A percentile compares a stretch with the other conserved stretches of the same genome.
These are phyloP conservation scores for Grallaria varia DNA, from an alignment of 2,113 vertebrate genomes.

Conservation along the genomic window DNA sequence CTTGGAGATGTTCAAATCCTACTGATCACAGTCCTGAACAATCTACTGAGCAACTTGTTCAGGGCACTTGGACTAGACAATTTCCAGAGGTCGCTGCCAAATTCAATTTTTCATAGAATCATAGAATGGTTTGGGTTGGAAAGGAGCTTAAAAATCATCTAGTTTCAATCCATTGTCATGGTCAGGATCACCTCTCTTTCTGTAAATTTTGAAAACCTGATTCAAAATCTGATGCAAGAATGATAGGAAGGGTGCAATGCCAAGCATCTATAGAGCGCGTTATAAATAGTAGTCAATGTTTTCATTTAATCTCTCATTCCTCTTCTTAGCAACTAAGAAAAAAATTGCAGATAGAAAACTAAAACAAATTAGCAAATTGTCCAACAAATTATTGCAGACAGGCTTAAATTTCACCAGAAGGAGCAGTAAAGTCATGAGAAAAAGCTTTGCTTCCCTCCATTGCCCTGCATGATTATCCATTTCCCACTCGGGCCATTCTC, in stretches of 20 bases:
- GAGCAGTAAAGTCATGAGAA: neutral
- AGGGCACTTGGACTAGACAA: neutral
- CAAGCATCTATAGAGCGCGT: neutral
- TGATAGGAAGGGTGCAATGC: neutral
- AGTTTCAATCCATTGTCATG: neutral
- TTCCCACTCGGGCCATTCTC: neutral
- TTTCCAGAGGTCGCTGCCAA: neutral
- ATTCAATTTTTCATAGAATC: neutral
- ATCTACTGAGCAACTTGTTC: neutral
- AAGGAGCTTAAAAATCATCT: neutral
- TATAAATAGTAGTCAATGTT: neutral
- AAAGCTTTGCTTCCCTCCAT: neutral
- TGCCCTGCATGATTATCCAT: fast-evolving
- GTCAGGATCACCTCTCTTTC: neutral
- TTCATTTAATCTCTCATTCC: neutral
- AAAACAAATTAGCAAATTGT: neutral
- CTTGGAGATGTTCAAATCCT: neutral
- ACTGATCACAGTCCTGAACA: neutral
- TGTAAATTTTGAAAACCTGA: neutral
- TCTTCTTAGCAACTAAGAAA: neutral
- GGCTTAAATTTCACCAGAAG: neutral
- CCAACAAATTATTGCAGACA: neutral
- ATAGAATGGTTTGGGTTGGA: neutral
- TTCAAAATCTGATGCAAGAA: neutral
- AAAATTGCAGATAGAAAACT: neutral